These are phyloP conservation scores for Tor tambroides DNA, from an alignment of 2,113 vertebrate species.

Conservation along the genomic window DNA sequence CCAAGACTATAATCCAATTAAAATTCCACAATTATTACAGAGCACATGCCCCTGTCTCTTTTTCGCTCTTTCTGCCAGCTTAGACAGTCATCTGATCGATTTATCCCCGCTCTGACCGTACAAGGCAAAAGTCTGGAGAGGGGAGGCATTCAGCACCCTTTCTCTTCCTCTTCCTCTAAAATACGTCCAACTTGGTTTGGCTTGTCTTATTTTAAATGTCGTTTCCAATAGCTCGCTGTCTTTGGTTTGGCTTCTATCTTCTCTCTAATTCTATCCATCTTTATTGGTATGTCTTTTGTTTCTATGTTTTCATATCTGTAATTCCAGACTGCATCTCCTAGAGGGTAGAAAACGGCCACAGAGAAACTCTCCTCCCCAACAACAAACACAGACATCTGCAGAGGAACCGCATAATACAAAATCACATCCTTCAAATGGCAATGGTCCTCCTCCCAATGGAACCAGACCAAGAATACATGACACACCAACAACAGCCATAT, in stretches of 20 bases:
- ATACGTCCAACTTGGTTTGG: constrained; percentile 22
- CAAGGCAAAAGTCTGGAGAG: background rate
- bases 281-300: constrained; percentile 34
- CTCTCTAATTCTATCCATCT: constrained; percentile 9
- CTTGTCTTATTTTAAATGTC: background rate
- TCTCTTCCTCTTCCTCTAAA: constrained; percentile 45
- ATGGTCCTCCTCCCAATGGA: background rate
- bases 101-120: constrained; percentile 48
- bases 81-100: constrained; percentile 58
- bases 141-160: constrained; percentile 12
- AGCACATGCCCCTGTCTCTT: constrained; percentile 62
- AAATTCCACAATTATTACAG: constrained; percentile 79
- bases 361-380: constrained; percentile 33
- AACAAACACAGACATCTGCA: constrained; percentile 26
- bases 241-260: constrained; percentile 5
- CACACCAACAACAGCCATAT: constrained; percentile 31
- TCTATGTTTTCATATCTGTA: constrained; percentile 9
- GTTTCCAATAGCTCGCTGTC: constrained; percentile 22
- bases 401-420: constrained; percentile 23
- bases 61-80: constrained; percentile 32
- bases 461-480: constrained; percentile 35
- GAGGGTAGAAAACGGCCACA: constrained; percentile 34
- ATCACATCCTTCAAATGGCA: background rate
- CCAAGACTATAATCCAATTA: constrained; percentile 79
- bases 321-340: constrained; percentile 23